phyloP scores from a whole-genome alignment of 1,140 invertebrate species.

The Drosophila nebulosa region DNA sequence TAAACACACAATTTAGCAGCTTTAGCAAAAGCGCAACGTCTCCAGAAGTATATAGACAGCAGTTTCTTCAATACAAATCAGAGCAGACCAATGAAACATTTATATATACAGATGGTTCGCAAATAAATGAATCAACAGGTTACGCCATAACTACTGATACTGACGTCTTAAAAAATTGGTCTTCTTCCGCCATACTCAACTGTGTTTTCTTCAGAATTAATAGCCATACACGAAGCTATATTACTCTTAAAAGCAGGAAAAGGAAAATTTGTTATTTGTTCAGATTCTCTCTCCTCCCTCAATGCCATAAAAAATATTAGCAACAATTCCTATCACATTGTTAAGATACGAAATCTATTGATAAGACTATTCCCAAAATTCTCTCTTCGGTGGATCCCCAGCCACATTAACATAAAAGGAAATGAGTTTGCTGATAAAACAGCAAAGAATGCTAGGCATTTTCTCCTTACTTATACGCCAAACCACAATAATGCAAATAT shows the following conservation, averaged over 20 bases:
- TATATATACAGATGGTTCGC: background rate
- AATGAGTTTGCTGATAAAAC: slow-evolving; percentile 8
- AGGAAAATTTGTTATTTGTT: slow-evolving; percentile 7
- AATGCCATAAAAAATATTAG: slow-evolving; percentile 3
- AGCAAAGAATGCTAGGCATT: background rate
- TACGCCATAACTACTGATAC: background rate
- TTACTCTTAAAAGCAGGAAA: background rate
- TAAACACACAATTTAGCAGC: background rate
- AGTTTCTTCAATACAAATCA: background rate
- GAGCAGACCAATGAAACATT: background rate
- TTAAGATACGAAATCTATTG: background rate
- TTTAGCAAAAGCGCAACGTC: background rate
- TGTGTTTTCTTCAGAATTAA: slow-evolving; percentile 10
- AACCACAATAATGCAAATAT: background rate
- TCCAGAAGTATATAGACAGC: background rate
- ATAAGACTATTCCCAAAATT: slow-evolving; percentile 11
- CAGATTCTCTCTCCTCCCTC: background rate
- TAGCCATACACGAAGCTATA: slow-evolving; percentile 9
- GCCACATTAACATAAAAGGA: slow-evolving; percentile 4
- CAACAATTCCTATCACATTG: background rate
- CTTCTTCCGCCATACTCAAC: slow-evolving; percentile 1
- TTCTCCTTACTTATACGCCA: background rate
- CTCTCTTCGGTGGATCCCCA: background rate
- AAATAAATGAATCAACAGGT: background rate
- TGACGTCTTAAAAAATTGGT: background rate